Evolutionary conservation across 2,113 vertebrate species (phyloP).

Genomic region (Rhinolophus sinicus): DNA sequence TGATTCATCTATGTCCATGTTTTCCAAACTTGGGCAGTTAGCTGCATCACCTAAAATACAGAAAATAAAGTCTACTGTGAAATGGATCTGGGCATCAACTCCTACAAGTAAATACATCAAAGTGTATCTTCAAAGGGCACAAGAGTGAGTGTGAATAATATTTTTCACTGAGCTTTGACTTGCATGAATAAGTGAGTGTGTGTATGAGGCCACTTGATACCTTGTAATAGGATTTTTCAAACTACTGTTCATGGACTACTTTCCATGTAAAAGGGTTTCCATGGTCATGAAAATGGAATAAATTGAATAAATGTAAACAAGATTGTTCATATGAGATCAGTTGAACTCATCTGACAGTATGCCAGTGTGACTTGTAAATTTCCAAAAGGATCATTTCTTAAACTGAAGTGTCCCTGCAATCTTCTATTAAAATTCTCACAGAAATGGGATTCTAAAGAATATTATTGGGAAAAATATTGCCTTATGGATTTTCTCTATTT

Average conservation of each 20-base stretch:
- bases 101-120: not conserved
- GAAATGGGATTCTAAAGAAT: not conserved
- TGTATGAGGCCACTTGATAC: not conserved
- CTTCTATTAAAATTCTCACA: slow-evolving; percentile 5
- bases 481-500: not conserved
- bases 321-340: not conserved
- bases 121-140: not conserved
- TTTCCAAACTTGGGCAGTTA: slow-evolving; percentile 71
- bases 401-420: not conserved
- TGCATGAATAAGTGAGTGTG: not conserved
- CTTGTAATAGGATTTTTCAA: not conserved
- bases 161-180: not conserved
- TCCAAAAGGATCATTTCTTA: not conserved
- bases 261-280: not conserved
- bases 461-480: not conserved
- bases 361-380: not conserved
- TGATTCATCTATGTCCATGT: slow-evolving; percentile 79
- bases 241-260: not conserved
- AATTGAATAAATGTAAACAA: not conserved
- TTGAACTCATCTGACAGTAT: not conserved
- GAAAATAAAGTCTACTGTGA: not conserved
- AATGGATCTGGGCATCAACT: not conserved
- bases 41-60: slow-evolving; percentile 85
- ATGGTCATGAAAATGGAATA: not conserved
- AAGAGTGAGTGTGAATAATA: not conserved